Evolutionary conservation across 2,113 vertebrate species (phyloP).

Genomic region (Pogonocichla stellata): DNA sequence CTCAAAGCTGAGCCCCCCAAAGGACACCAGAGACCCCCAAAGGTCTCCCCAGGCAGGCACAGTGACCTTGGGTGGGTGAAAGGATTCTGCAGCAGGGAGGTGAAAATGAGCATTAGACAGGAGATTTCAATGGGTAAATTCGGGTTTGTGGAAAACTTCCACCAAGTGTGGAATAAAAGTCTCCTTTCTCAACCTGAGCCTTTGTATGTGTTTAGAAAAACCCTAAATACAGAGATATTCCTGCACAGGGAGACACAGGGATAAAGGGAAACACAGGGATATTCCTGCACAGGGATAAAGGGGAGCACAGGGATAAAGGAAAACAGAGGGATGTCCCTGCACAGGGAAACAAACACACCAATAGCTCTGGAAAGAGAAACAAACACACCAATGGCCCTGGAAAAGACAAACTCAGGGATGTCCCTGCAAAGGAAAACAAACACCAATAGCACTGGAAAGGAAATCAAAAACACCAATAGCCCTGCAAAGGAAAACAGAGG

Average conservation of each 20-base stretch:
- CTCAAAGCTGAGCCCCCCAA: rapidly evolving
- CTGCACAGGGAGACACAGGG: neutral
- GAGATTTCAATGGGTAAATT: rapidly evolving
- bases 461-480: too few species aligned
- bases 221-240: neutral
- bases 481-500: neutral
- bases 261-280: too few species aligned
- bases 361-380: too few species aligned
- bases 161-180: rapidly evolving
- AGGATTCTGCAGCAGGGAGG: neutral
- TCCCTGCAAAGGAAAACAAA: neutral
- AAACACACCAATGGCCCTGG: neutral
- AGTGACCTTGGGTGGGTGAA: rapidly evolving
- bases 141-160: rapidly evolving
- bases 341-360: too few species aligned
- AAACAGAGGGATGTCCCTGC: neutral
- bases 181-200: neutral
- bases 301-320: neutral
- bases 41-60: neutral
- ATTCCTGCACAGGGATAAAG: too few species aligned
- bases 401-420: neutral
- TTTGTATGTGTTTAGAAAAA: neutral
- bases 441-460: neutral
- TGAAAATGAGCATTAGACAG: rapidly evolving
- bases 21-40: rapidly evolving